Evolutionary conservation across 2,888 invertebrate genomes (phyloP), one percentile per base, ranked within the genome.

Genomic region (Rhagonycha lutea): DNA sequence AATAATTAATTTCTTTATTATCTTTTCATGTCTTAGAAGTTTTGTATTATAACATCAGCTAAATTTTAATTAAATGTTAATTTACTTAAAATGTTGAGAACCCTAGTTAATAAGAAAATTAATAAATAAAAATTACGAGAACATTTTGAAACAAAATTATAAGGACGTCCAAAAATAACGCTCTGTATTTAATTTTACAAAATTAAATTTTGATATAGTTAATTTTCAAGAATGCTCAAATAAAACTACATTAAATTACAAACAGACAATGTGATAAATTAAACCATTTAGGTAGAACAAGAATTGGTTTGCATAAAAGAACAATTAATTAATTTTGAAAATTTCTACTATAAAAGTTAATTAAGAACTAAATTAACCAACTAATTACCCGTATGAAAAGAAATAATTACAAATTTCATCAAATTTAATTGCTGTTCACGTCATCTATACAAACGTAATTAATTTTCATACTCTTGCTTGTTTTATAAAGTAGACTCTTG

Each of bases 381-480:
- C 61, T 76, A 76, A 76, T 73, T 70, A 68, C 62, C 28, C 23
- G 62, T 61, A 73, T 76, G 73, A 70, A 76, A 73, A 76, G 73
- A 70, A 76, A 73, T 76, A 74, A 73, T 76, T 73, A 76, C 71
- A 73, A 73, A 71, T 76, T 76, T 74, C 76, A 68, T 71, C 68
- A 70, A 71, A 76, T 68, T 76, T 74, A 76, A 76, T 74, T 73
- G 65, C 62, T 60, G 71, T 63, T 47, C 76, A 74, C 68, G 70
- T 73, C 76, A 62, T 62, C 68, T 71, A 62, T 70, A 76, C 29
- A 61, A 73, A 63, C 67, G 61, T 74, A 69, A 71, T 73, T 73
- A 76, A 74, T 76, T 76, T 76, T 74, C 73, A 71, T 74, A 74
- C 62, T 73, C 61, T 26, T 61, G 65, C 60, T 70, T 12, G 47